Evolutionary conservation across 2,888 invertebrate genomes (phyloP).

Genomic region (Rhagium mordax): DNA sequence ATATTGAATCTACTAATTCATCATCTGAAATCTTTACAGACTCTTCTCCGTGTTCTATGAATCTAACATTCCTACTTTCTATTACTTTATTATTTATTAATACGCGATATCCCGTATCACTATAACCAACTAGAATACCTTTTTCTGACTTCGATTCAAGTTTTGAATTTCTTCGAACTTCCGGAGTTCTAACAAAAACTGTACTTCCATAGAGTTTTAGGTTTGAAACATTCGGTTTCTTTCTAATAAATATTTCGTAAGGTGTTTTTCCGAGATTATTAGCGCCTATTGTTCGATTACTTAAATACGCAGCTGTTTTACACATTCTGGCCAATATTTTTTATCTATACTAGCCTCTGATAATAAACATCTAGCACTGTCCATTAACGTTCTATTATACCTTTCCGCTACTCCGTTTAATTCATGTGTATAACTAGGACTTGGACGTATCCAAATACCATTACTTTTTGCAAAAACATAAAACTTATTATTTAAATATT

Average conservation of each 20-base stretch:
- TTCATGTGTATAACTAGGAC: conserved; percentile 50
- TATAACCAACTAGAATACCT: conserved; percentile 6
- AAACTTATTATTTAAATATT: conserved; percentile 33
- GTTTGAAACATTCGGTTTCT: neutral
- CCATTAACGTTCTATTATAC: conserved; percentile 47
- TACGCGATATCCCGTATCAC: neutral
- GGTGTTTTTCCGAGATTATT: neutral
- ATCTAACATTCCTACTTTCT: neutral
- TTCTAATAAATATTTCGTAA: neutral
- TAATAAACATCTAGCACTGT: conserved; percentile 40
- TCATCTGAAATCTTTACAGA: too few relatives aligned
- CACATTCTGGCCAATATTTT: neutral
- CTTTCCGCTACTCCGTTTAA: conserved; percentile 51
- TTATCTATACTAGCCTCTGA: neutral
- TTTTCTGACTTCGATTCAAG: neutral
- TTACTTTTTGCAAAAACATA: conserved; percentile 44
- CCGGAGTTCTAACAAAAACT: neutral
- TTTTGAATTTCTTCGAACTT: neutral
- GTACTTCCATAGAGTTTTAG: conserved; percentile 1
- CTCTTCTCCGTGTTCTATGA: neutral
- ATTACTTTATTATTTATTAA: neutral
- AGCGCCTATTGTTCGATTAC: neutral
- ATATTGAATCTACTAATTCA: conserved; percentile 1
- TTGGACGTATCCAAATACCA: conserved; percentile 37
- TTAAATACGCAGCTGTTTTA: neutral